A percentile compares a stretch with the other conserved stretches of the same genome.
Conservation (phyloP, 2,797 vertebrate species). For the Carapus acus region DNA sequence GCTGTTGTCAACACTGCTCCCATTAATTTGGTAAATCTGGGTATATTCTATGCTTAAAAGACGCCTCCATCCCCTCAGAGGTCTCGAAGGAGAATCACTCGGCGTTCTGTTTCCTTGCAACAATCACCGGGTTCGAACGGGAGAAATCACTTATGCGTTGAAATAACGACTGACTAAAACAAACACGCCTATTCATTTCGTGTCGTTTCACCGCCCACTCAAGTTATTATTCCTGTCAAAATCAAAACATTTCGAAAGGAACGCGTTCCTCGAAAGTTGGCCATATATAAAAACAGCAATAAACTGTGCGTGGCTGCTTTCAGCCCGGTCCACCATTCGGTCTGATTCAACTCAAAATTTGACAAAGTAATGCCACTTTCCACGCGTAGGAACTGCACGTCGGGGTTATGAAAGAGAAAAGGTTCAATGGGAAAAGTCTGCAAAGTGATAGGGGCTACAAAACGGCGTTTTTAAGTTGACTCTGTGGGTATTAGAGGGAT, state of each 20-base stretch:
- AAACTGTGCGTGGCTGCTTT: slow-evolving; percentile 54
- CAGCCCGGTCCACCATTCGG: no score
- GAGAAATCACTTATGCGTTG: slow-evolving; percentile 19
- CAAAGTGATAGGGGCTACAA: slow-evolving; percentile 10
- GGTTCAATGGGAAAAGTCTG: accelerated
- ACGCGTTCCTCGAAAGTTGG: no score
- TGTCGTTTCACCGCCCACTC: neutral
- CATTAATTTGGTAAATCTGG: slow-evolving; percentile 23
- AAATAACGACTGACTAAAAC: slow-evolving; percentile 12
- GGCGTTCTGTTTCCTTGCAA: slow-evolving; percentile 16
- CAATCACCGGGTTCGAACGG: slow-evolving; percentile 14
- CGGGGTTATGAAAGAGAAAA: neutral
- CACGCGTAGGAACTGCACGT: no score
- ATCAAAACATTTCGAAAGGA: no score
- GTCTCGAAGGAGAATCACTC: slow-evolving; percentile 13
- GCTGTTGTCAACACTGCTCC: slow-evolving; percentile 6
- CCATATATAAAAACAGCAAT: slow-evolving; percentile 30
- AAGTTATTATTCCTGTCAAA: neutral
- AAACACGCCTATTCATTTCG: neutral
- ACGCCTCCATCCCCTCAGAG: slow-evolving; percentile 27
- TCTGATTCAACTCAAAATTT: no score
- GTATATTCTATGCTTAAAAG: slow-evolving; percentile 39
- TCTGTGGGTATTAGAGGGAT: slow-evolving; percentile 20
- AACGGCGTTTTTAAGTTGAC: slow-evolving; percentile 48
- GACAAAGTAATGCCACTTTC: no score